Base-by-base conservation (phyloP, 2,888 invertebrate species). In the Pseudanteris insignis region DNA sequence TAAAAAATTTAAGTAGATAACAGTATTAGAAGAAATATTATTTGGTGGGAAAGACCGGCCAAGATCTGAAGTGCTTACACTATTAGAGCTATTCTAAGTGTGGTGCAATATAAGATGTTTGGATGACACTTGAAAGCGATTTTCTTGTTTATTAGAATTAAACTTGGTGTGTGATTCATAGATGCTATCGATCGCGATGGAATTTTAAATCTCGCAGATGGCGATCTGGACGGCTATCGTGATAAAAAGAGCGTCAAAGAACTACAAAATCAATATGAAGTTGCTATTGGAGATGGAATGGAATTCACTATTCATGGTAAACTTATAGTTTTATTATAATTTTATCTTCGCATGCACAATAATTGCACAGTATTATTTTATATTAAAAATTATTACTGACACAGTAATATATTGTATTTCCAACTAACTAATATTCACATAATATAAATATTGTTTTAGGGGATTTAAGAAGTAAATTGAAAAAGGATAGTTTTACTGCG, bases 241-340 rank as follows among this genome's bases (percentile, higher is more conserved):
- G 92, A 92, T 75, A 92, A 92, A 81, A 94, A 93, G 81, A 89
- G 90, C 73, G 90, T 85, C 11, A 86, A 92, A 83, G 91, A 92
- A 76, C 70, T 79, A 5, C 78, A 79, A 60, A 81, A 81, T 54
- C 90, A 92, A 81, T 85, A 93, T 67, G 94, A 94, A 83, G 92
- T 94, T 66, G 92, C 93, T 63, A 92, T 94, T 74, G 93, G 93
- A 36, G 93, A 93, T 79, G 93, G 93, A 67, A 93, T 94, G 91
- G 94, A 94, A 81, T 92, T 94, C 76, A 93, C 92, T 41, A 93
- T 94, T 83, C 93, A 92, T 81, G 93, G 92, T 87, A 50, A 41
- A 9, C n/a, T n/a, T n/a, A n/a, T n/a, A n/a, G n/a, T n/a, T n/a
- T n/a, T n/a, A n/a, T n/a, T n/a, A n/a, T n/a, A n/a, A n/a, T n/a